A percentile compares a stretch with the other conserved stretches of the same genome.
Evolutionary conservation across 2,888 invertebrate species (phyloP).

Genomic region (Reticulitermes lucifugus): DNA sequence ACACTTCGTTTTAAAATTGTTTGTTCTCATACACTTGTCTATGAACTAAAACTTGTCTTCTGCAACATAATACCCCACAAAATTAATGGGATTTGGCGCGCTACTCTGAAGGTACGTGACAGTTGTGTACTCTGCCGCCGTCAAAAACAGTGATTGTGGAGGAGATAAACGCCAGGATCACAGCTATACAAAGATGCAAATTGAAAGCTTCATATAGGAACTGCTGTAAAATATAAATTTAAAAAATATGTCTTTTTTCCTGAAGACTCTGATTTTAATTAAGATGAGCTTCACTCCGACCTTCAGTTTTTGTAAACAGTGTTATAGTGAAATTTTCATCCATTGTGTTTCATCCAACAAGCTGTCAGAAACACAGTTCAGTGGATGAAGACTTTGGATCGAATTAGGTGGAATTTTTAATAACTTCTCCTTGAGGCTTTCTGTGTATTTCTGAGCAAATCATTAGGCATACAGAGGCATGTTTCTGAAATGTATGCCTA

Average conservation of each 20-base stretch:
- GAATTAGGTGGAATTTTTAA: not conserved
- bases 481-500: not conserved
- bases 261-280: not conserved
- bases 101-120: too few relatives aligned
- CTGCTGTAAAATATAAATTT: not conserved
- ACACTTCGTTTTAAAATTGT: too few relatives aligned
- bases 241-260: not conserved
- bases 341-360: not conserved
- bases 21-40: too few relatives aligned
- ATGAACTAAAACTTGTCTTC: too few relatives aligned
- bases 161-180: not conserved
- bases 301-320: not conserved
- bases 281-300: not conserved
- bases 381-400: not conserved
- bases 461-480: not conserved
- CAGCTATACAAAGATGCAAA: not conserved
- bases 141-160: too few relatives aligned
- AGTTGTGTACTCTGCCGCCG: too few relatives aligned
- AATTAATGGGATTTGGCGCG: too few relatives aligned
- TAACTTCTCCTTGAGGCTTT: not conserved
- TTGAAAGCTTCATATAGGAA: not conserved
- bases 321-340: not conserved
- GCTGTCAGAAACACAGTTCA: constrained; percentile 1
- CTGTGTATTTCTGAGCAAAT: not conserved
- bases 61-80: too few relatives aligned